These are phyloP conservation scores for Merops nubicus DNA, from an alignment of 2,113 vertebrate species.

Conservation along the genomic window DNA sequence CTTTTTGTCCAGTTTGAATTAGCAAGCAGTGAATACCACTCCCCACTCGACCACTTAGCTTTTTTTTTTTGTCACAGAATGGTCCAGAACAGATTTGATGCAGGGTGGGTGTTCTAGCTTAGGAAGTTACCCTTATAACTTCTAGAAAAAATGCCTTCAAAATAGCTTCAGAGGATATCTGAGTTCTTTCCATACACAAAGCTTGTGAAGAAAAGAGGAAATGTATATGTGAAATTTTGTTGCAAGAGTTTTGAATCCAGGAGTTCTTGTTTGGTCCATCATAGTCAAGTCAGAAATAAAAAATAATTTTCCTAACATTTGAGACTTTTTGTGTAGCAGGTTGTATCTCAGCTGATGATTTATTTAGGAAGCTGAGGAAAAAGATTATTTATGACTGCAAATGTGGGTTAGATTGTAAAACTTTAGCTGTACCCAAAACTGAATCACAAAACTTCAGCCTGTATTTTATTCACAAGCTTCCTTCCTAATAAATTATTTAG, in stretches of 20 bases:
- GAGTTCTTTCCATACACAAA: background rate
- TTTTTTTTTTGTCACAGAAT: background rate
- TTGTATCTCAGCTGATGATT: conserved; percentile 14
- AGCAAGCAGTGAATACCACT: background rate
- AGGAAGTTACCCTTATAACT: background rate
- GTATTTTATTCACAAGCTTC: conserved; percentile 11
- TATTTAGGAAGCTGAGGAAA: conserved; percentile 11
- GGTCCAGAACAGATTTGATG: background rate
- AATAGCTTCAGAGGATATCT: background rate
- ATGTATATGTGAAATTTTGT: background rate
- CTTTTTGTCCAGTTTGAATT: background rate
- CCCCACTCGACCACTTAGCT: background rate
- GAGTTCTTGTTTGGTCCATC: background rate
- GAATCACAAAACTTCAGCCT: background rate
- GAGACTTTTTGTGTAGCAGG: background rate
- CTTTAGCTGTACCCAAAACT: background rate
- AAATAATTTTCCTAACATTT: background rate
- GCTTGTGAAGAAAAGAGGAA: background rate
- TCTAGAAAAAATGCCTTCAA: background rate
- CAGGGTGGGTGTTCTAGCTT: background rate
- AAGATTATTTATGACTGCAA: background rate
- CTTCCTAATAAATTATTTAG: conserved; percentile 32
- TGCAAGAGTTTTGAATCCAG: background rate
- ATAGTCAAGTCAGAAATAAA: conserved; percentile 28
- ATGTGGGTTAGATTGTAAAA: background rate